A percentile compares a stretch with the other conserved stretches of the same genome.
phyloP scores from a whole-genome alignment of 1,140 invertebrate species.

The Drosophila pectinifera region DNA sequence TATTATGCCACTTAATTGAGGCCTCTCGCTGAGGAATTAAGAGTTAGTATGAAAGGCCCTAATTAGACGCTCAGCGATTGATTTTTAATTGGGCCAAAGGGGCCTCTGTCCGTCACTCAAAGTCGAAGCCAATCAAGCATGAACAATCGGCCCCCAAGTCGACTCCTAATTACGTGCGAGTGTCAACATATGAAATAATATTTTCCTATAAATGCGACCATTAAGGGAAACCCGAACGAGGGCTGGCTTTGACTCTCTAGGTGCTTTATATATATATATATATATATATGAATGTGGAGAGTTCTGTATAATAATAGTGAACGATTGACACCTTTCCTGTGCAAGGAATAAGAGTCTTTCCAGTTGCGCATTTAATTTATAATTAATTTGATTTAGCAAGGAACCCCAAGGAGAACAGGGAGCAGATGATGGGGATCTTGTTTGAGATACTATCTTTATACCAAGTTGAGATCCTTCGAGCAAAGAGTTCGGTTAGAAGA shows the following conservation, averaged over 20 bases:
- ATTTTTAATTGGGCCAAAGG: slow-evolving; percentile 70
- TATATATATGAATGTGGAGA: not conserved
- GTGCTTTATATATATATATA: too few relatives aligned
- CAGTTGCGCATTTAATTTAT: too few relatives aligned
- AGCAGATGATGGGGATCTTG: too few relatives aligned
- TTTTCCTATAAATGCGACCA: slow-evolving; percentile 64
- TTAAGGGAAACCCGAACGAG: slow-evolving; percentile 23
- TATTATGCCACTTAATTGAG: slow-evolving; percentile 57
- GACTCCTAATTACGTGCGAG: slow-evolving; percentile 78
- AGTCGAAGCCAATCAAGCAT: slow-evolving; percentile 62
- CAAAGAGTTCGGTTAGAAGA: too few relatives aligned
- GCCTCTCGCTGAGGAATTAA: slow-evolving; percentile 21
- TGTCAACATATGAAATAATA: slow-evolving; percentile 83
- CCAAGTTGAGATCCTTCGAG: too few relatives aligned
- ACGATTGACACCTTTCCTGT: too few relatives aligned
- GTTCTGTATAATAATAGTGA: too few relatives aligned
- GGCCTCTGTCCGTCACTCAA: slow-evolving; percentile 45
- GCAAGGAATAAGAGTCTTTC: too few relatives aligned
- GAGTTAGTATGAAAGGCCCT: slow-evolving; percentile 33
- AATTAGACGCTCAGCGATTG: slow-evolving; percentile 69
- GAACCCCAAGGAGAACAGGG: too few relatives aligned
- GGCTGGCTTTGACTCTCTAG: too few relatives aligned
- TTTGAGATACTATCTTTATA: too few relatives aligned
- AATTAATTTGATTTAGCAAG: too few relatives aligned
- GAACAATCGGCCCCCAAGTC: slow-evolving; percentile 17